phyloP scores from a whole-genome alignment of 2,113 vertebrate genomes.

The Pheucticus melanocephalus region DNA sequence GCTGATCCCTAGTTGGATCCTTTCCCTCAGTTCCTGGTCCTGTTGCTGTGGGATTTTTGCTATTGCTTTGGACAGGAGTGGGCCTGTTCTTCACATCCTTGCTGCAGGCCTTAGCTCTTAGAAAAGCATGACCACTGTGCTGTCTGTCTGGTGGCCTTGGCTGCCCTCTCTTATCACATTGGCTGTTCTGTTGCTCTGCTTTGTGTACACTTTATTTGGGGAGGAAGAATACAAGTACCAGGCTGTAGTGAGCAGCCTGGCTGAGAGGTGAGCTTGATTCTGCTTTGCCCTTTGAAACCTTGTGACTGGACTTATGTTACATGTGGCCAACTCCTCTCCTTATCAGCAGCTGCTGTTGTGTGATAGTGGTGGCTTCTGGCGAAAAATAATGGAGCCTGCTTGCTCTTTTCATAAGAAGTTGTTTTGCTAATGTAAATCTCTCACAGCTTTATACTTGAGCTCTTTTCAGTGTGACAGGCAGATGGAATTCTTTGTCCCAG shows the following conservation, averaged over 20 bases:
- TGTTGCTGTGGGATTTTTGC: not conserved
- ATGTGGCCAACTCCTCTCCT: not conserved
- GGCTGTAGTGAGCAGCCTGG: not conserved
- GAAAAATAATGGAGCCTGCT: not conserved
- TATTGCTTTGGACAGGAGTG: rapidly evolving
- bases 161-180: not conserved
- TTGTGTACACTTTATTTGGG: not conserved
- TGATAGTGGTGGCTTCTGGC: not conserved
- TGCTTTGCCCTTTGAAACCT: conserved; percentile 23
- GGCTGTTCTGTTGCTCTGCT: not conserved
- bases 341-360: not conserved
- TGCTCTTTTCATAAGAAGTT: not conserved
- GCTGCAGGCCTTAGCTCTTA: not conserved
- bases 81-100: not conserved
- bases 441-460: not conserved
- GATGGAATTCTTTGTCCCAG: not conserved
- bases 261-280: not conserved
- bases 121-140: rapidly evolving
- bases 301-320: not conserved
- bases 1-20: not conserved
- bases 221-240: not conserved
- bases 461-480: not conserved
- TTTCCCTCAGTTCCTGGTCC: not conserved
- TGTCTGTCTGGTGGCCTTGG: not conserved
- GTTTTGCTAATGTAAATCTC: not conserved